These are phyloP conservation scores for Liasis olivaceus DNA, from an alignment of 2,797 vertebrate species.

Conservation along the genomic window DNA sequence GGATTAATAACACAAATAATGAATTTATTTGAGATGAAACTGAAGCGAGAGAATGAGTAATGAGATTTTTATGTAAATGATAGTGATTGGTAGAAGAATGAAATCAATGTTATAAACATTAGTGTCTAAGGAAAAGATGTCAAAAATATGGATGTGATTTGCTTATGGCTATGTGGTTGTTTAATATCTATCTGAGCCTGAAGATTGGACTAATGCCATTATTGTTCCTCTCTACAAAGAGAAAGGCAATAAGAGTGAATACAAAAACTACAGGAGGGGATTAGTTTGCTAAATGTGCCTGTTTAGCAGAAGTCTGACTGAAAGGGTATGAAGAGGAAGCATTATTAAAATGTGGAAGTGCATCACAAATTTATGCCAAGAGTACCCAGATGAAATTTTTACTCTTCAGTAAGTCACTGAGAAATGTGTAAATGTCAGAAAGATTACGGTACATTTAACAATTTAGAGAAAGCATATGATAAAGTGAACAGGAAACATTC, in stretches of 20 bases:
- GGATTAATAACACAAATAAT: no score
- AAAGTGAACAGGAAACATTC: background rate
- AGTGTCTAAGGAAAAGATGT: no score
- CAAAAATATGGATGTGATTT: no score
- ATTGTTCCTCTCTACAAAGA: background rate
- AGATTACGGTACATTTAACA: background rate
- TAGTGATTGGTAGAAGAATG: no score
- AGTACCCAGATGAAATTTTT: background rate
- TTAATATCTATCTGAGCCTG: no score
- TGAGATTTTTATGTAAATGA: no score
- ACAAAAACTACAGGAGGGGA: no score
- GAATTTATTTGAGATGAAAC: no score
- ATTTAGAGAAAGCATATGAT: background rate
- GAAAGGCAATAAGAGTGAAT: background rate
- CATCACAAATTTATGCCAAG: background rate
- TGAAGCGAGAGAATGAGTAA: no score
- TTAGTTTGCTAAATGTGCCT: background rate
- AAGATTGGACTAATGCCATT: background rate
- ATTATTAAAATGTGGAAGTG: background rate
- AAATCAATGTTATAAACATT: no score
- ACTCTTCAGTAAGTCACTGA: background rate
- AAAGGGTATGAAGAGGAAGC: background rate
- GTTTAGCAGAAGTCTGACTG: background rate
- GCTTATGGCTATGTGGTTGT: no score
- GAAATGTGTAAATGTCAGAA: background rate